These are phyloP conservation scores for Akabosia matsudoensis DNA, from an alignment of 1,140 invertebrate species.

Conservation along the genomic window DNA sequence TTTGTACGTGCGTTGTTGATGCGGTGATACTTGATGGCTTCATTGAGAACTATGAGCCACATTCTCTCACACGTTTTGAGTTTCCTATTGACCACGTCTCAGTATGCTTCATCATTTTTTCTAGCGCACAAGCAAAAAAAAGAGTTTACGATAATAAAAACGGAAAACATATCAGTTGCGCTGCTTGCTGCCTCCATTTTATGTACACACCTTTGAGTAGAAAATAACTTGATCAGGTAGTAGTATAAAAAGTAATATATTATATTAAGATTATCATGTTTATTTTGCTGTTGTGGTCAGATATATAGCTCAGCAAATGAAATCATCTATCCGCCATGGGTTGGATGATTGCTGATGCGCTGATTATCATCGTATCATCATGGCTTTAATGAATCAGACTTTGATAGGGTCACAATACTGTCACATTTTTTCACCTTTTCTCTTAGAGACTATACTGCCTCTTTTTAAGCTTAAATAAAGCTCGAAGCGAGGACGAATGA, in stretches of 20 bases:
- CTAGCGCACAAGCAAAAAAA: not conserved
- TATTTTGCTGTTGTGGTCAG: slow-evolving; percentile 2
- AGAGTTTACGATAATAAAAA: not conserved
- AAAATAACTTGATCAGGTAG: slow-evolving; percentile 11
- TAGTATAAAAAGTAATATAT: not conserved
- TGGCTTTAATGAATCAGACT: not conserved
- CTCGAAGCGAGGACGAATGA: not conserved
- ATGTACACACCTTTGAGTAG: slow-evolving; percentile 17
- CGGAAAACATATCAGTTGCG: not conserved
- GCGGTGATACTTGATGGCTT: not conserved
- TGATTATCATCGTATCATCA: not conserved
- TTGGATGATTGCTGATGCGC: not conserved
- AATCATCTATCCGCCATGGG: slow-evolving; percentile 16
- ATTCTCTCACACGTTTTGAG: not conserved
- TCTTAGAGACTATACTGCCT: not conserved
- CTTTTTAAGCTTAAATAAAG: not conserved
- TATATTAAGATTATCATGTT: not conserved
- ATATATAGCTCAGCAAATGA: not conserved
- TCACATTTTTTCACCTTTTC: slow-evolving; percentile 5
- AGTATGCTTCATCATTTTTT: too few relatives aligned
- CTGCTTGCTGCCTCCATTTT: not conserved
- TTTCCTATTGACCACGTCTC: not conserved
- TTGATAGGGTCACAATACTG: not conserved
- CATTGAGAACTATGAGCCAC: not conserved
- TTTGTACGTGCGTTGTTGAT: not conserved